Evolutionary conservation across 1,140 invertebrate genomes (phyloP).

Genomic region (Protaetia brevitarsis): DNA sequence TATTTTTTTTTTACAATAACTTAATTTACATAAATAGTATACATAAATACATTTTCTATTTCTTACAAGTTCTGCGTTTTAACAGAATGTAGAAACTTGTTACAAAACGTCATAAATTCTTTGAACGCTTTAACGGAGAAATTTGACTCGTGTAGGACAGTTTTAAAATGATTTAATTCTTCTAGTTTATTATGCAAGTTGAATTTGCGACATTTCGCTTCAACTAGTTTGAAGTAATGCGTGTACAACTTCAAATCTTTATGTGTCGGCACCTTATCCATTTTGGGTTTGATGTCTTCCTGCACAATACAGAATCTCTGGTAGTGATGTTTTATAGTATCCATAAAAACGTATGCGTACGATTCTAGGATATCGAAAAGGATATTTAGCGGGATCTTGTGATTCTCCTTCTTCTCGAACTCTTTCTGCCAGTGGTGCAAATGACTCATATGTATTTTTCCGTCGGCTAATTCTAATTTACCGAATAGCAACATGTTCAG

Average conservation of each 20-base stretch:
- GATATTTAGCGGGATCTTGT: neutral
- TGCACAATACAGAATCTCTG: neutral
- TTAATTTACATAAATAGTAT: constrained; percentile 3
- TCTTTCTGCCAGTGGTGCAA: neutral
- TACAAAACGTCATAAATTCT: neutral
- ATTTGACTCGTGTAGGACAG: neutral
- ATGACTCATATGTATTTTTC: neutral
- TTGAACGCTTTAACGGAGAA: neutral
- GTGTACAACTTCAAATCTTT: neutral
- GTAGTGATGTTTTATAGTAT: neutral
- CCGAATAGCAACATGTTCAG: neutral
- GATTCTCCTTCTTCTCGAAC: neutral
- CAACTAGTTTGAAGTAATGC: neutral
- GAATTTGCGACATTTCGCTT: neutral
- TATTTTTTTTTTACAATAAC: neutral
- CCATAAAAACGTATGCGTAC: neutral
- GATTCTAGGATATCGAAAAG: neutral
- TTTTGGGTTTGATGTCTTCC: neutral
- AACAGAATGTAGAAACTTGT: neutral
- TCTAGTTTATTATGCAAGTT: neutral
- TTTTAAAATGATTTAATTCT: neutral
- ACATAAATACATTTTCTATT: neutral
- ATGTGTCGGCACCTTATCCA: too few species aligned
- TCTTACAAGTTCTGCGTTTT: neutral
- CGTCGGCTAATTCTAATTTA: neutral